These are phyloP conservation scores for Xenopus laevis DNA, from an alignment of 2,113 vertebrate species.

Conservation along the genomic window DNA sequence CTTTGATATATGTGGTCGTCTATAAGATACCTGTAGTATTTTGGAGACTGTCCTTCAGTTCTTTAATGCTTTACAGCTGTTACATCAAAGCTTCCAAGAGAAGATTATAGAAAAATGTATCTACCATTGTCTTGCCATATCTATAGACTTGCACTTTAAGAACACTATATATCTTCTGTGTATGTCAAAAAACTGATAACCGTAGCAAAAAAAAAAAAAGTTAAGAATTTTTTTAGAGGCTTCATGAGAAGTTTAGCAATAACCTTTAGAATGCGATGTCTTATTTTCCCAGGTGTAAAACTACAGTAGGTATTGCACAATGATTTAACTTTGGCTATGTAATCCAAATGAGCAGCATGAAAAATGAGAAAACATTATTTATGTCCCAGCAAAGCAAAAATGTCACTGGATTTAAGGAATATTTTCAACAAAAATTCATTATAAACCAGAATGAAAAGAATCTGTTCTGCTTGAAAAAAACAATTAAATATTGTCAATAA, in stretches of 20 bases:
- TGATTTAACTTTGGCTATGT: background rate
- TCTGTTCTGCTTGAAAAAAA: no score
- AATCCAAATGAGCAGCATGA: no score
- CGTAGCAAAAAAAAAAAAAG: background rate
- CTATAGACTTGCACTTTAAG: background rate
- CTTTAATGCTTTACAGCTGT: constrained; percentile 2
- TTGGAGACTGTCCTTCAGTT: background rate
- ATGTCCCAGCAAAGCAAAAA: no score
- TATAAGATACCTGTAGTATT: background rate
- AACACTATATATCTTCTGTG: background rate
- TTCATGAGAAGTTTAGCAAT: background rate
- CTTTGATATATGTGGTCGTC: background rate
- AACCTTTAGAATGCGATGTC: background rate
- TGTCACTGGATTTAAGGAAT: no score
- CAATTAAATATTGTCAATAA: no score
- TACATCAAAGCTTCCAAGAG: background rate
- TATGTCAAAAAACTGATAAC: background rate
- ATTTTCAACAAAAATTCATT: no score
- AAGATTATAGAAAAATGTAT: background rate
- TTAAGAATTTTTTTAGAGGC: constrained; percentile 44
- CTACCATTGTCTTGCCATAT: background rate
- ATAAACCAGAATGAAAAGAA: no score
- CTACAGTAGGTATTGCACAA: background rate
- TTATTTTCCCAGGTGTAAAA: background rate
- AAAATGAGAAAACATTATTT: no score